Evolutionary conservation across 1,140 invertebrate genomes (phyloP), one percentile per base, ranked within the genome.

Genomic region (Lepeophtheirus salmonis): DNA sequence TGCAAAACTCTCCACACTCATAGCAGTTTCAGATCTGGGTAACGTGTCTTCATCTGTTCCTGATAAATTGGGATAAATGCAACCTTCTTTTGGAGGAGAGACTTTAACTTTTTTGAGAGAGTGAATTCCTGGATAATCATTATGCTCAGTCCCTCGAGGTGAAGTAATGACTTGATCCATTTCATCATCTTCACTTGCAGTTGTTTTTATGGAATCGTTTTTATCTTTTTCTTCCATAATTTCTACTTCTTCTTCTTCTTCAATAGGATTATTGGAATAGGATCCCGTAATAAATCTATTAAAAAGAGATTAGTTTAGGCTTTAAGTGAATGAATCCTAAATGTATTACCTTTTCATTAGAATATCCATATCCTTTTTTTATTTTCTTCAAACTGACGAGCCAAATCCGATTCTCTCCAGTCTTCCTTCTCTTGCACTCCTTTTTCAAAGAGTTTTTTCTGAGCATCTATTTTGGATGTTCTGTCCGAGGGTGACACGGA

Each of bases 101-200:
- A 61, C 51, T 23, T 55, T 52, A 12, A 61, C 17, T 25, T 53
- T 61, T 21, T 61, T 61, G 12, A 61, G 22, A 3, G 59, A 61
- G 25, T 54, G n/a, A 12, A 61, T 20, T 2, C 59, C 59, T 1
- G 59, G 59, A 20, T 61, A 61, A 24, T 54, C 30, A 41, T 41
- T 6, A 41, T 41, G 30, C 6, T 41, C 30, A n/a, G 13, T 54
- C 14, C 18, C 22, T 14, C 2, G n/a, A 2, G 52, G 52, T n/a
- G 16, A 16, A 24, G 16, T 54, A 20, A n/a, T n/a, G 21, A 17
- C 14, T 16, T 1, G 52, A 54, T 14, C 14, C 22, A 20, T 16
- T 24, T 14, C n/a, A 54, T 6, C 6, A n/a, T 41, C 50, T 16
- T 52, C 18, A 13, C 6, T 52, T 52, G 3, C 18, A n/a, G 14